These are phyloP conservation scores for Neogale vison DNA, from an alignment of 2,113 vertebrate species.

Conservation along the genomic window DNA sequence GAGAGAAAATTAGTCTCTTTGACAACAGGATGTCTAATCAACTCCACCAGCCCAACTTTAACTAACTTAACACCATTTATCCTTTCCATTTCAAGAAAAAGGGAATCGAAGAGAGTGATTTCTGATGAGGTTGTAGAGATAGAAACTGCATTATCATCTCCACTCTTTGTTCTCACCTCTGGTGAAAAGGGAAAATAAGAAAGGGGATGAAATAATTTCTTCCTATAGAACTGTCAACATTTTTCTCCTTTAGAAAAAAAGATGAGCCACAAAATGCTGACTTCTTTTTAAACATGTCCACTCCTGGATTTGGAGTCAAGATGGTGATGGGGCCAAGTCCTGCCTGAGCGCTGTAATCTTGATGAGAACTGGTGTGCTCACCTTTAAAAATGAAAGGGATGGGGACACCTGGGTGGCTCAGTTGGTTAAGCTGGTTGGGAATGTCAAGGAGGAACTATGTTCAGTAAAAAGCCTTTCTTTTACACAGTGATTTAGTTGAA, in stretches of 20 bases:
- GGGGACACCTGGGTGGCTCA: too few species aligned
- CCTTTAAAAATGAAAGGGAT: neutral
- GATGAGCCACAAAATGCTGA: neutral
- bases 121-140: slow-evolving; percentile 80
- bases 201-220: slow-evolving; percentile 48
- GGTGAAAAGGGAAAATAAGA: neutral
- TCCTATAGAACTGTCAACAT: slow-evolving; percentile 19
- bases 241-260: slow-evolving; percentile 26
- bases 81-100: slow-evolving; percentile 83
- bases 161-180: slow-evolving; percentile 45
- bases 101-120: slow-evolving; percentile 82
- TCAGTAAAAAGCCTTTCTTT: neutral
- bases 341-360: neutral
- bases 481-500: neutral
- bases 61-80: slow-evolving; percentile 85
- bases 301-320: neutral
- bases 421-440: neutral
- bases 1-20: slow-evolving; percentile 80
- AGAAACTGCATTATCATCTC: slow-evolving; percentile 67
- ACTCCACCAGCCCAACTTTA: slow-evolving; percentile 80
- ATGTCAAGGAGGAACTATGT: neutral
- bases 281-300: neutral
- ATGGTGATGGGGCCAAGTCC: neutral
- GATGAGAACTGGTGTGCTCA: neutral
- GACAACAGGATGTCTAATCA: slow-evolving; percentile 84